Conservation (phyloP, 2,888 invertebrate genomes). For the Mactromeris polynyma region DNA sequence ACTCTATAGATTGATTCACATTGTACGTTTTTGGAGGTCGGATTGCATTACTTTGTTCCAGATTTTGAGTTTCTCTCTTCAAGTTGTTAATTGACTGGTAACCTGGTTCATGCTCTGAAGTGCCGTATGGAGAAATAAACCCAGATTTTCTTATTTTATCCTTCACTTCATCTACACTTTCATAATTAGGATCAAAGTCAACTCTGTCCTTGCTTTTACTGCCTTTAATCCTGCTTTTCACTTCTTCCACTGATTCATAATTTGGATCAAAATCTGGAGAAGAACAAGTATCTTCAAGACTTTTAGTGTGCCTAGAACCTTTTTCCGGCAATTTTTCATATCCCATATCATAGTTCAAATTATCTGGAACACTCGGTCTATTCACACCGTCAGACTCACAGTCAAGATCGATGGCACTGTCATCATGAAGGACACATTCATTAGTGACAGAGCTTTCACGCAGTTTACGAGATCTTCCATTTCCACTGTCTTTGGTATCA, state of each 20-base stretch:
- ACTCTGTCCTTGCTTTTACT: neutral
- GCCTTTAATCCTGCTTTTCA: conserved; percentile 38
- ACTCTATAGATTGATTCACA: conserved; percentile 60
- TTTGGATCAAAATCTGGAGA: conserved; percentile 49
- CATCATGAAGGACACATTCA: conserved; percentile 52
- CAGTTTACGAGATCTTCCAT: conserved; percentile 24
- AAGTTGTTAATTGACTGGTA: conserved; percentile 61
- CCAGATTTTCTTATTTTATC: neutral
- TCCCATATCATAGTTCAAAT: conserved; percentile 42
- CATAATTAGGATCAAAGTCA: conserved; percentile 61
- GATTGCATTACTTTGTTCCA: neutral
- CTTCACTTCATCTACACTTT: conserved; percentile 53
- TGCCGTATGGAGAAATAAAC: neutral
- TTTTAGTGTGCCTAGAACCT: neutral
- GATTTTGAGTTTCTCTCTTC: conserved; percentile 18
- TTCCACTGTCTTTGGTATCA: conserved; percentile 49
- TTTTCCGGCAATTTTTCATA: conserved; percentile 39
- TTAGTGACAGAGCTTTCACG: conserved; percentile 36
- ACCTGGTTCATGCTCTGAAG: conserved; percentile 41
- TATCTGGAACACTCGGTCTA: neutral
- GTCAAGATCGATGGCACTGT: conserved; percentile 67
- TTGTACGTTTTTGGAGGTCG: conserved; percentile 58
- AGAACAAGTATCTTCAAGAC: neutral
- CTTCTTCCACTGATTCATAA: conserved; percentile 59
- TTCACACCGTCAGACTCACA: neutral